Evolutionary conservation across 2,888 invertebrate species (phyloP).

Genomic region (Euphydryas editha): DNA sequence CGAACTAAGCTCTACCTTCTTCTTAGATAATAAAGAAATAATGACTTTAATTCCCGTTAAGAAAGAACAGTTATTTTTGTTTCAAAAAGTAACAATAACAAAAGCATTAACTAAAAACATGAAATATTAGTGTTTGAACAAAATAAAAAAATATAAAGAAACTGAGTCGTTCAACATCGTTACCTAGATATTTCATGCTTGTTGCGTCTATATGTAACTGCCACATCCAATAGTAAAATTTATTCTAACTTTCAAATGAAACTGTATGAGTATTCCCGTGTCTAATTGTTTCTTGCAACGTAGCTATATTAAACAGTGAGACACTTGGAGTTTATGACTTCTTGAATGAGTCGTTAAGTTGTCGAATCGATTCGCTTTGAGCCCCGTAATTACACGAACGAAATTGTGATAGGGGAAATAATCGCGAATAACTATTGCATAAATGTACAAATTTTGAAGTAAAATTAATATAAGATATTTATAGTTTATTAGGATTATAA

Average conservation of each 20-base stretch:
- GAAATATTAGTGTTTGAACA: too few relatives aligned
- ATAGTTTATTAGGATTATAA: too few relatives aligned
- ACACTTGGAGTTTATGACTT: conserved; percentile 78
- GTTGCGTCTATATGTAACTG: conserved; percentile 17
- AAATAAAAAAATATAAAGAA: not conserved
- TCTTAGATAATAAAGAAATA: too few relatives aligned
- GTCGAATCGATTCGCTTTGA: conserved; percentile 78
- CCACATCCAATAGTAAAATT: conserved; percentile 53
- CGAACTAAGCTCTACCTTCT: too few relatives aligned
- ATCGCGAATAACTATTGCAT: not conserved
- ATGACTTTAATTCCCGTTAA: too few relatives aligned
- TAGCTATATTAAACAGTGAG: conserved; percentile 81
- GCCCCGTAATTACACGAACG: conserved; percentile 65
- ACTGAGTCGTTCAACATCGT: not conserved
- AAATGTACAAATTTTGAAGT: not conserved
- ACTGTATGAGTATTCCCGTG: conserved; percentile 75
- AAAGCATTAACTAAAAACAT: too few relatives aligned
- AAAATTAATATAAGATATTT: too few relatives aligned
- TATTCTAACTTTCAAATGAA: conserved; percentile 48
- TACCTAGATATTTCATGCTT: not conserved
- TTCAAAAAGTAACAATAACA: too few relatives aligned
- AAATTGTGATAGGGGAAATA: conserved; percentile 50
- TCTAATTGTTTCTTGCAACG: conserved; percentile 83
- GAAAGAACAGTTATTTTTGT: too few relatives aligned
- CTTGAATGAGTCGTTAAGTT: conserved; percentile 80